These are phyloP conservation scores for Equus przewalskii DNA, from an alignment of 2,113 vertebrate genomes.

Conservation along the genomic window DNA sequence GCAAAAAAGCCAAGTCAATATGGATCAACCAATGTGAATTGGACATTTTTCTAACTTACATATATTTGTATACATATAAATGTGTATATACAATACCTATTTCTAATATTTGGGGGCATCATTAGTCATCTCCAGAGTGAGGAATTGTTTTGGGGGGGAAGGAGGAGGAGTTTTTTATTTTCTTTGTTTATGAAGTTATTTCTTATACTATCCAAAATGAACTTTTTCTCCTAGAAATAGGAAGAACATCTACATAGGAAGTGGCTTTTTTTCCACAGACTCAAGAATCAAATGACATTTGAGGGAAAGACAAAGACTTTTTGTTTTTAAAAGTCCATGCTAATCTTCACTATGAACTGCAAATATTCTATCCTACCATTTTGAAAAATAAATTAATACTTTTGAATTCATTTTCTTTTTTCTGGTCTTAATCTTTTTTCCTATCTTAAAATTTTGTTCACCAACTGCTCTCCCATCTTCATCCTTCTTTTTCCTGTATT, in stretches of 20 bases:
- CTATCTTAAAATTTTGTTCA: neutral
- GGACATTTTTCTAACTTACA: neutral
- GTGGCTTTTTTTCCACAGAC: neutral
- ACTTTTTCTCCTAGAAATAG: neutral
- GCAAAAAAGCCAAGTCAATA: neutral
- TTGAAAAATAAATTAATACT: neutral
- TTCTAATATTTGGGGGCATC: neutral
- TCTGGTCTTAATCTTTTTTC: neutral
- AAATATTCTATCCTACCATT: neutral
- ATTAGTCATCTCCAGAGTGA: neutral
- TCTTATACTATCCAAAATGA: neutral
- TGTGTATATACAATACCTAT: neutral
- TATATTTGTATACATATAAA: neutral
- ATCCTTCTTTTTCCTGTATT: neutral
- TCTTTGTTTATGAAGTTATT: neutral
- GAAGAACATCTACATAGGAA: neutral
- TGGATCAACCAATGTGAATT: neutral
- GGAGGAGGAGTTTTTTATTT: neutral
- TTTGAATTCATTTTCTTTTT: neutral
- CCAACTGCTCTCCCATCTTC: neutral
- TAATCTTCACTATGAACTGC: neutral
- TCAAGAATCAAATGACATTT: neutral
- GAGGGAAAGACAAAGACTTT: neutral
- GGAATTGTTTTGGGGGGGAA: neutral
- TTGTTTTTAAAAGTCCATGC: conserved; percentile 22